These are phyloP conservation scores for Dorcus hopei DNA, from an alignment of 2,888 invertebrate genomes.

Conservation along the genomic window DNA sequence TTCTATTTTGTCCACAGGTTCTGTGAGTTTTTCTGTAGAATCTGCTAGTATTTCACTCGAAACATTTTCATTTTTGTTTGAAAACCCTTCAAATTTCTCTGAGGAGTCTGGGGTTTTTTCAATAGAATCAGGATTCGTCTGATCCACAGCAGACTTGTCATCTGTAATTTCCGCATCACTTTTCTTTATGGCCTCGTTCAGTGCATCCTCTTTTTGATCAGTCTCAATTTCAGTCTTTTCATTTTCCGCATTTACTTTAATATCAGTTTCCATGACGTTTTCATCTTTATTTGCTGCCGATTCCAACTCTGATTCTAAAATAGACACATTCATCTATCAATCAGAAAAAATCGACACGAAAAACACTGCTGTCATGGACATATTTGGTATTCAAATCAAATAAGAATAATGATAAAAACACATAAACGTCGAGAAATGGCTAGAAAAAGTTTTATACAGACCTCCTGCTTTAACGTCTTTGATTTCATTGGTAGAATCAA, in stretches of 20 bases:
- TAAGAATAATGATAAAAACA: too few relatives aligned
- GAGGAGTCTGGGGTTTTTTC: too few relatives aligned
- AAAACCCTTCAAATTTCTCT: too few relatives aligned
- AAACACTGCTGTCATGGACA: not conserved
- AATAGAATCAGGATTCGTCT: too few relatives aligned
- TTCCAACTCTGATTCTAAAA: not conserved
- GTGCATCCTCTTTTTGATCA: not conserved
- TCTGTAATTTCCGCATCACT: too few relatives aligned
- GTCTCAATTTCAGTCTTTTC: slow-evolving; percentile 7
- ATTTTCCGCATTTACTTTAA: slow-evolving; percentile 5
- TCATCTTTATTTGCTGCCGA: not conserved
- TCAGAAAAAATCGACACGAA: not conserved
- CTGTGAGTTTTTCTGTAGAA: too few relatives aligned
- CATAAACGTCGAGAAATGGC: too few relatives aligned
- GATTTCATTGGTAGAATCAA: slow-evolving; percentile 17
- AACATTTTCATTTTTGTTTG: too few relatives aligned
- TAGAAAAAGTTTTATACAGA: not conserved
- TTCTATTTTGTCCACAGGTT: not conserved
- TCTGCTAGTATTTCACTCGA: too few relatives aligned
- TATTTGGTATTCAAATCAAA: too few relatives aligned
- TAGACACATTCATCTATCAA: not conserved
- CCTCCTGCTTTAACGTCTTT: not conserved
- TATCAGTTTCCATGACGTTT: slow-evolving; percentile 30
- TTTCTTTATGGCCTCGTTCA: too few relatives aligned
- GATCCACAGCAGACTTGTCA: too few relatives aligned